Base-by-base conservation (phyloP, 2,797 vertebrate species). In the Danio kyathit region DNA sequence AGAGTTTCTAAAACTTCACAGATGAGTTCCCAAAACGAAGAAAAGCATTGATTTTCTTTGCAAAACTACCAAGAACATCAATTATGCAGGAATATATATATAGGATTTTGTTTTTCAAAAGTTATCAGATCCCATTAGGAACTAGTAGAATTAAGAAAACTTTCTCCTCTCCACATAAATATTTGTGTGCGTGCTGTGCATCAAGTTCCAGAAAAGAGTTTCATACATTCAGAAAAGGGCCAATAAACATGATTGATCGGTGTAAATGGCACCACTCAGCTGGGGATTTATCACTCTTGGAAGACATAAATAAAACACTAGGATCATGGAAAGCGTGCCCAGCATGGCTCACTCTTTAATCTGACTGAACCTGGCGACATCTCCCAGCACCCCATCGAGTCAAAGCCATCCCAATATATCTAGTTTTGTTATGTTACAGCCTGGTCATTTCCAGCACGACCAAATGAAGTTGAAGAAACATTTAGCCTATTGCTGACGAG, bases 231-330 rank as follows among this genome's bases (percentile, higher is more conserved):
- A 49, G 21, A 88, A 86, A 83, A 81, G 82, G 74, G 72, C 83
- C 85, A 60, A 71, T 74, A 86, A 84, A 79, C 64, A 54, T 86
- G 89, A 93, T 91, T 90, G 89, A 93, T 92, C 83, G 84, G 85
- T 86, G 87, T 89, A 92, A 93, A 93, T 91, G 91, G 89, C 90
- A 93, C 82, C 84, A 87, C 86, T 92, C 89, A 91, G 90, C 88
- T 89, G 86, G 84, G 82, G 89, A 91, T 91, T 92, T 90, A 91
- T 89, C 63, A 86, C 85, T 87, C 83, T 89, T 89, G 89, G 85
- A 87, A 86, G 88, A 79, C 92, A 90, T 91, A 90, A 93, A 94
- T 91, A 92, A 90, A 89, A 83, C 86, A 85, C 83, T 88, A 82
- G 83, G 84, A 86, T 85, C 84, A 88, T 46, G 73, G 72, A 81